Base-by-base conservation (phyloP, 2,888 invertebrate genomes). In the Kryphioiulus occultus region DNA sequence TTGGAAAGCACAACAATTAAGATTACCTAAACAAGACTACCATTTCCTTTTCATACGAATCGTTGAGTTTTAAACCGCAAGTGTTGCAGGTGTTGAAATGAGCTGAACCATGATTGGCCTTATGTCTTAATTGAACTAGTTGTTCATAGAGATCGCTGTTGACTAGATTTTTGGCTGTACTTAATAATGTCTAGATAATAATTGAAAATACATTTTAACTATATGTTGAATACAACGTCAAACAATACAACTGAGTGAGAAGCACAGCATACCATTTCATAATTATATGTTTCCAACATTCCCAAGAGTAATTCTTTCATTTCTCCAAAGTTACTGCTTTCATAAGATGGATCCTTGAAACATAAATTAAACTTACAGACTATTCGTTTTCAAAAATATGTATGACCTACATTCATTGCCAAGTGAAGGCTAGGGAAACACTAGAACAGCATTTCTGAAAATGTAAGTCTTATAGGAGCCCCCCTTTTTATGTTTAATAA, bases 221-320 rank as follows among this genome's bases (percentile, higher is more conserved):
- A 2, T 35, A 35, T 26, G 10, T 26, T 68, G 12, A 26, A 9
- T 68, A 26, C 68, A 26, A 68, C 1, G 68, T 3, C 26, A 68
- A 68, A 47, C 17, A 17, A 17, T 12, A 26, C 26, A 68, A 68
- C 17, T 15, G 15, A 47, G 26, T 26, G n/a, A 59, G n/a, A 68
- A 68, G 22, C 26, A 59, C n/a, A 86, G 82, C 32, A 35, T 85
- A 89, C 89, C 88, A 85, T 89, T 78, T 89, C 88, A 53, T 89
- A 89, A 78, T 89, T 86, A 53, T 89, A 89, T 3, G 88, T 87
- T 22, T 89, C 89, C 42, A 89, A 35, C 88, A 89, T 87, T 59
- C 88, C 89, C 17, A 89, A 30, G n/a, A 89, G 30, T 26, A 89
- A 44, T 26, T 89, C 88, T 85, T 87, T 78, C 78, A 89, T 86